Evolutionary conservation across 2,888 invertebrate genomes (phyloP).

Genomic region (Trachelus stipa): DNA sequence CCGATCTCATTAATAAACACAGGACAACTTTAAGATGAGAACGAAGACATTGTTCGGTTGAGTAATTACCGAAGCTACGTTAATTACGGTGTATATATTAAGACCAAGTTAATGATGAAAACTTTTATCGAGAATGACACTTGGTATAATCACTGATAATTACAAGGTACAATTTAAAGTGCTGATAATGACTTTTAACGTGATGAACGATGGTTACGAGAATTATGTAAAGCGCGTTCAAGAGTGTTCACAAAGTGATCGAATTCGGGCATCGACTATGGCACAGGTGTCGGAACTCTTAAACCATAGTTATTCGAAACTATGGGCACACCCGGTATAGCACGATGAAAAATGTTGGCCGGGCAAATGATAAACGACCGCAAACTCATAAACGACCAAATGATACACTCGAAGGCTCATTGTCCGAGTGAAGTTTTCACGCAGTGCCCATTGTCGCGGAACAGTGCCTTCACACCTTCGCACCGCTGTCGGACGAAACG

Average conservation of each 20-base stretch:
- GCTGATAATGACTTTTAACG: background rate
- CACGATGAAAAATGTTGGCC: constrained; percentile 53
- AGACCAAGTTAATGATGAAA: background rate
- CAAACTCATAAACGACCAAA: constrained; percentile 59
- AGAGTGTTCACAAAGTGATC: background rate
- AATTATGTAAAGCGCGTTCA: background rate
- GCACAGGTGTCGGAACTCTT: background rate
- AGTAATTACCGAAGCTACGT: background rate
- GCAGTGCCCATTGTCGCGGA: constrained; percentile 44
- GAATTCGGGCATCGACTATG: background rate
- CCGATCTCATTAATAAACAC: background rate
- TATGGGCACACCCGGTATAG: constrained; percentile 24
- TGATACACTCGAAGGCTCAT: constrained; percentile 59
- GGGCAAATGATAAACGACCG: constrained; percentile 60
- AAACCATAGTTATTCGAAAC: background rate
- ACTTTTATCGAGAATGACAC: background rate
- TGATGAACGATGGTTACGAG: background rate
- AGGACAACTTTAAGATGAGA: background rate
- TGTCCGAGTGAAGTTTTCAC: constrained; percentile 55
- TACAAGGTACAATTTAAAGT: background rate
- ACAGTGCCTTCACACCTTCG: constrained; percentile 30
- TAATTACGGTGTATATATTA: background rate
- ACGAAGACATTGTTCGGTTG: background rate
- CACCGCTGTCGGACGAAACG: constrained; percentile 34
- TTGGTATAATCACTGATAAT: background rate